Conservation (phyloP, 2,113 vertebrate genomes). For the Mugil cephalus region DNA sequence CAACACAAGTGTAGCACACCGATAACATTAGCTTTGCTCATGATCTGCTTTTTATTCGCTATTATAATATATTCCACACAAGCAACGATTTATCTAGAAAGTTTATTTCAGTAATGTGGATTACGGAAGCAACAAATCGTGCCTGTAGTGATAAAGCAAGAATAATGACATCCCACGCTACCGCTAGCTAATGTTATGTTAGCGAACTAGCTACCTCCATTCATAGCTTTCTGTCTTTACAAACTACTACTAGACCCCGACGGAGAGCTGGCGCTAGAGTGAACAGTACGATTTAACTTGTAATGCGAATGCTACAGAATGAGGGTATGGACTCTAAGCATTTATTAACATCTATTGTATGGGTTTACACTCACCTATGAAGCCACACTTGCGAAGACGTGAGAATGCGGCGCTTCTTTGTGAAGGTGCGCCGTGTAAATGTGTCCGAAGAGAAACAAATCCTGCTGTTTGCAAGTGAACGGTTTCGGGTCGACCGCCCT, state of each 20-base stretch:
- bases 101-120: rapidly evolving
- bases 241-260: not conserved
- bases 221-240: conserved; percentile 10
- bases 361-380: conserved; percentile 70
- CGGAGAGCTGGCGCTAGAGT: rapidly evolving
- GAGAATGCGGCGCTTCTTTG: conserved; percentile 76
- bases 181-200: conserved; percentile 58
- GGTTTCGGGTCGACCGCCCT: not conserved
- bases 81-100: not conserved
- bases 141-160: not conserved
- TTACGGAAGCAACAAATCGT: rapidly evolving
- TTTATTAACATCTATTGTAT: not conserved
- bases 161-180: not conserved
- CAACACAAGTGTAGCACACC: conserved; percentile 29
- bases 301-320: rapidly evolving
- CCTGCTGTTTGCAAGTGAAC: too few relatives aligned
- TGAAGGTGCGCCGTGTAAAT: conserved; percentile 50
- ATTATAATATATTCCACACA: not conserved
- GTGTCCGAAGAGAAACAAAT: conserved; percentile 71
- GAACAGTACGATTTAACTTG: rapidly evolving
- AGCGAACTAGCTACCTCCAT: conserved; percentile 63
- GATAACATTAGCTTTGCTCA: not conserved
- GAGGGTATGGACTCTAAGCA: rapidly evolving
- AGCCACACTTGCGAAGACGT: conserved; percentile 69
- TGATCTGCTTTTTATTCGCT: not conserved